These are phyloP conservation scores for Sitophilus oryzae DNA, from an alignment of 1,140 invertebrate species.

Conservation along the genomic window DNA sequence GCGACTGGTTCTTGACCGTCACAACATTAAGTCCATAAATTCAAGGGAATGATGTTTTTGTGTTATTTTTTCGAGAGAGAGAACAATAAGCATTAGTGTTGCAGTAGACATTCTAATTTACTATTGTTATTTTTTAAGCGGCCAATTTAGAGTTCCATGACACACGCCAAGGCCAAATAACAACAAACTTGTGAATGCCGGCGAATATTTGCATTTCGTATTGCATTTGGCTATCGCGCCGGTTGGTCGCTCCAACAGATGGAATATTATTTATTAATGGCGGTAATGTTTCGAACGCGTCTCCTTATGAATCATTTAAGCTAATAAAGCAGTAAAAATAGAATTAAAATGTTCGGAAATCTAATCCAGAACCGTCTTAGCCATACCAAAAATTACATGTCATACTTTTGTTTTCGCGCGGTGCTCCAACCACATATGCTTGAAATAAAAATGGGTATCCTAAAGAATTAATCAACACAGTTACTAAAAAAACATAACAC, in stretches of 20 bases:
- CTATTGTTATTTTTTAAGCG: slow-evolving; percentile 27
- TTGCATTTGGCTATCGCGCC: neutral
- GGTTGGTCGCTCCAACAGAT: neutral
- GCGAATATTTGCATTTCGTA: slow-evolving; percentile 18
- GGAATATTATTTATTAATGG: neutral
- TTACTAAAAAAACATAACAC: too few species aligned
- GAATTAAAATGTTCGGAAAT: too few species aligned
- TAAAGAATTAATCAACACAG: too few species aligned
- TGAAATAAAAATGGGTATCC: too few species aligned
- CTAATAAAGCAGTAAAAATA: too few species aligned
- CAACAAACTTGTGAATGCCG: slow-evolving; percentile 19
- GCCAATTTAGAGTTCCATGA: slow-evolving; percentile 23
- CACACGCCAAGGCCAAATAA: slow-evolving; percentile 21
- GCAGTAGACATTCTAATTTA: slow-evolving; percentile 28
- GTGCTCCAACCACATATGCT: too few species aligned
- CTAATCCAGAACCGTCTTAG: too few species aligned
- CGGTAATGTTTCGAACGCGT: neutral
- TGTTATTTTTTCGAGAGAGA: slow-evolving; percentile 3
- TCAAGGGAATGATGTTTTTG: too few species aligned
- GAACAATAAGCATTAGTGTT: slow-evolving; percentile 25
- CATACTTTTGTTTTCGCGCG: too few species aligned
- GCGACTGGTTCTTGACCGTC: too few species aligned
- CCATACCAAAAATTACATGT: too few species aligned
- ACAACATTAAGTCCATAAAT: too few species aligned
- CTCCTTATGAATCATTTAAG: neutral